A percentile compares a stretch with the other conserved stretches of the same genome.
phyloP scores from a whole-genome alignment of 2,797 vertebrate species.

The Loriculus beryllinus region DNA sequence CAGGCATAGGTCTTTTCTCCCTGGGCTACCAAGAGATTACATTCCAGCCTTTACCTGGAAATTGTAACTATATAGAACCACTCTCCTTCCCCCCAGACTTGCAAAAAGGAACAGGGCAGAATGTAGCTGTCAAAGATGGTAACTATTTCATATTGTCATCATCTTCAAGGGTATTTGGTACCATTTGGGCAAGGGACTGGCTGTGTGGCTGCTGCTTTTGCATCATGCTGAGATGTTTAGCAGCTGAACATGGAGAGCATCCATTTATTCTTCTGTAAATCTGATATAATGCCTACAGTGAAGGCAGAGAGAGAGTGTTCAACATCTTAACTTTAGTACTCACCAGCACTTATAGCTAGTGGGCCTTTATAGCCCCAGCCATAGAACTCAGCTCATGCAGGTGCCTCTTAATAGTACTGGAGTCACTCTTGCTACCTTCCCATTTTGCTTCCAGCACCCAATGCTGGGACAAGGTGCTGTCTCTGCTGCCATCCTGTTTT shows the following conservation, averaged over 20 bases:
- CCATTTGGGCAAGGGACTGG: background rate
- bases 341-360: background rate
- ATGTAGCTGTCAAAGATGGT: background rate
- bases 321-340: background rate
- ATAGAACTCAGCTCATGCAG: background rate
- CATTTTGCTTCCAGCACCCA: background rate
- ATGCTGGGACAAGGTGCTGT: background rate
- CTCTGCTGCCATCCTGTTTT: background rate
- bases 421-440: background rate
- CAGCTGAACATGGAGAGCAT: background rate
- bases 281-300: fast-evolving
- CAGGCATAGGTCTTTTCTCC: background rate
- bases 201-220: background rate
- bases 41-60: background rate
- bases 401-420: background rate
- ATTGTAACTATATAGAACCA: background rate
- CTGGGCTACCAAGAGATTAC: background rate
- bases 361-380: background rate
- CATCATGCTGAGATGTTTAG: background rate
- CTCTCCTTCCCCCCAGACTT: background rate
- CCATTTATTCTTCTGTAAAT: background rate
- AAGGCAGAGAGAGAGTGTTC: background rate
- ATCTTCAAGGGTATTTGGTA: background rate
- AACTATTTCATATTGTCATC: background rate
- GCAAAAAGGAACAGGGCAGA: background rate